Evolutionary conservation across 2,888 invertebrate species (phyloP).

Genomic region (Metellina segmentata): DNA sequence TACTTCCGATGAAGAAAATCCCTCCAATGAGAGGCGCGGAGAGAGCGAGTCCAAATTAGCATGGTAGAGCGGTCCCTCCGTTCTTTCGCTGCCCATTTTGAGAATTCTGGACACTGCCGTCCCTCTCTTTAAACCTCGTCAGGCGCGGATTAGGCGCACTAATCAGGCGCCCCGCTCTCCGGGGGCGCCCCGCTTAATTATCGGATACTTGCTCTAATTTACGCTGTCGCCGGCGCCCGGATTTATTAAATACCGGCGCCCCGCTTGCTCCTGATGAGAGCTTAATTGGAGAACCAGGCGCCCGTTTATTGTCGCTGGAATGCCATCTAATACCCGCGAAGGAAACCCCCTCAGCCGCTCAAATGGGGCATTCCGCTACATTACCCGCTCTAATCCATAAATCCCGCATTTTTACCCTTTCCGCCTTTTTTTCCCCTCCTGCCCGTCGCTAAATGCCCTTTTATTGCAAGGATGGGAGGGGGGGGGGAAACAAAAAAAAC

Average conservation of each 20-base stretch:
- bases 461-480: conserved; percentile 39
- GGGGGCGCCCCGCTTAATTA: conserved; percentile 69
- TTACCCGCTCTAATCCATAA: conserved; percentile 33
- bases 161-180: conserved; percentile 60
- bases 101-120: conserved; percentile 45
- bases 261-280: conserved; percentile 60
- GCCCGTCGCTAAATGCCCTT: conserved; percentile 19
- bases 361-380: conserved; percentile 74
- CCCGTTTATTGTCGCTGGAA: conserved; percentile 70
- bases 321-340: conserved; percentile 35
- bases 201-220: conserved; percentile 76
- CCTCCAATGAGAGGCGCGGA: conserved; percentile 36
- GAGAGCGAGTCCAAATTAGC: conserved; percentile 55
- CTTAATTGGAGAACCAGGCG: conserved; percentile 71
- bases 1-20: conserved; percentile 58
- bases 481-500: neutral
- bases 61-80: conserved; percentile 7
- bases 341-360: conserved; percentile 9
- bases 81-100: conserved; percentile 66
- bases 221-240: conserved; percentile 66
- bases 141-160: conserved; percentile 73
- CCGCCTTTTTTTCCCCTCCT: conserved; percentile 18
- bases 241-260: conserved; percentile 74
- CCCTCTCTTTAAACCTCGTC: conserved; percentile 73
- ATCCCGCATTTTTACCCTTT: neutral